Evolutionary conservation across 1,140 invertebrate species (phyloP).

Genomic region (Lineus longissimus): DNA sequence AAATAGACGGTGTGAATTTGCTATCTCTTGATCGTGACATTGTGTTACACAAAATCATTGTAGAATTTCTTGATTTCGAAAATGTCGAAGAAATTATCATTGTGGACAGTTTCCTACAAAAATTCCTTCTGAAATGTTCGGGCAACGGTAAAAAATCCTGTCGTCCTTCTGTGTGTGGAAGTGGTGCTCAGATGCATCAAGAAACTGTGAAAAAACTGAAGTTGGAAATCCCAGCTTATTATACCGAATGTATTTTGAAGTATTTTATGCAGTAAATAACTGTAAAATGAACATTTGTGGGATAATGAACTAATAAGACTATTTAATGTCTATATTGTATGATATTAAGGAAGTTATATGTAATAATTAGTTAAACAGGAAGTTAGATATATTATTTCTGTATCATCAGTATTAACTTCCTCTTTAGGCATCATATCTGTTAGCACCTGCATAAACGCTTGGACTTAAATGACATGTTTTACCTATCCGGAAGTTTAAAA

Average conservation of each 20-base stretch:
- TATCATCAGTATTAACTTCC: neutral
- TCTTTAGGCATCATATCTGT: neutral
- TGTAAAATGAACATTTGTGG: neutral
- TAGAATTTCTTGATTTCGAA: neutral
- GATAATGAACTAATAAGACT: neutral
- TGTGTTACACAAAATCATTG: neutral
- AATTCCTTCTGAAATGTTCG: neutral
- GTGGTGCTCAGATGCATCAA: neutral
- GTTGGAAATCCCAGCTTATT: neutral
- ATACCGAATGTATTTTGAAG: neutral
- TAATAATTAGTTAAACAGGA: too few species aligned
- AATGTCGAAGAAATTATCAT: neutral
- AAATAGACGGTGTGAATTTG: conserved; percentile 1
- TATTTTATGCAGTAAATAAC: conserved; percentile 2
- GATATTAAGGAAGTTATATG: too few species aligned
- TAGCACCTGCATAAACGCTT: too few species aligned
- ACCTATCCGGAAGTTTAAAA: too few species aligned
- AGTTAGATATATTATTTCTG: neutral
- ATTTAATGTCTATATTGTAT: neutral
- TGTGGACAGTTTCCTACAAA: conserved; percentile 4
- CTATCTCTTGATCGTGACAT: neutral
- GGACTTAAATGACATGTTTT: too few species aligned
- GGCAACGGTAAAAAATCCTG: neutral
- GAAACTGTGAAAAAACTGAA: conserved; percentile 4
- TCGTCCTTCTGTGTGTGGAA: neutral